phyloP scores from a whole-genome alignment of 2,113 vertebrate species.

The Miniopterus natalensis region DNA sequence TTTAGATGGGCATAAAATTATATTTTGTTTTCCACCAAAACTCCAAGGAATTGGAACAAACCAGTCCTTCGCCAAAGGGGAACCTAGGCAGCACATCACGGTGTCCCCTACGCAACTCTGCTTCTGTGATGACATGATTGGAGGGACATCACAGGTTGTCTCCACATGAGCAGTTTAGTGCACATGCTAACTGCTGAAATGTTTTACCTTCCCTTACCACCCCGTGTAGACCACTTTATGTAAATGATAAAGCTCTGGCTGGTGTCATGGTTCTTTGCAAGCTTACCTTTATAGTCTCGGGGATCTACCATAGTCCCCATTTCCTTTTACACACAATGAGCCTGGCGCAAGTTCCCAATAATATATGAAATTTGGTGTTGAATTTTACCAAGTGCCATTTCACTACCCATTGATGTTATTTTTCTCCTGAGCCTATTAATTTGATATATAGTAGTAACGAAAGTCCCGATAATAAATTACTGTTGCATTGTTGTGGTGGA shows the following conservation, averaged over 20 bases:
- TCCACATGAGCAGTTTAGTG: background rate
- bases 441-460: slow-evolving; percentile 36
- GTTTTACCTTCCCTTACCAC: background rate
- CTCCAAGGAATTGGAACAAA: background rate
- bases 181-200: background rate
- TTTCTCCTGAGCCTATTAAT: slow-evolving; percentile 20
- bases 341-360: background rate
- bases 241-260: background rate
- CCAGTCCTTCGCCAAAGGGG: background rate
- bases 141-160: background rate
- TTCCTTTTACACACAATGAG: background rate
- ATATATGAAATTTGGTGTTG: background rate
- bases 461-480: slow-evolving; percentile 9
- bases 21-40: background rate
- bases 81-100: background rate
- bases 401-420: background rate
- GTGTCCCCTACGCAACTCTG: background rate
- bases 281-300: background rate
- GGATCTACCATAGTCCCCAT: background rate
- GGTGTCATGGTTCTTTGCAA: background rate
- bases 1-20: background rate
- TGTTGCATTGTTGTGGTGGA: background rate
- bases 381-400: slow-evolving; percentile 46
- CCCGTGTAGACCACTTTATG: background rate
- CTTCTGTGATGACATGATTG: background rate